Conservation (phyloP, 2,888 invertebrate genomes). For the Coleophora flavipennella region DNA sequence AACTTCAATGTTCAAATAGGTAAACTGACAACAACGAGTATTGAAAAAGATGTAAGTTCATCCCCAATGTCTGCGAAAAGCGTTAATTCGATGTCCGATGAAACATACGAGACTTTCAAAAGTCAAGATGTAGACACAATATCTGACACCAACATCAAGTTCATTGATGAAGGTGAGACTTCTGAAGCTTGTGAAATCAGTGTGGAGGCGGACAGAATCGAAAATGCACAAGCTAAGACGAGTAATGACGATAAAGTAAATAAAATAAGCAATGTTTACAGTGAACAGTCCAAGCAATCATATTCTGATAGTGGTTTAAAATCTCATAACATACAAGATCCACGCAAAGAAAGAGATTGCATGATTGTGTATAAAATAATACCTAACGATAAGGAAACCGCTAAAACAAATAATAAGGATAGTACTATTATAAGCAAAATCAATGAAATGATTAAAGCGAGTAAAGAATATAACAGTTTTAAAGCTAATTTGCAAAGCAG, state of each 20-base stretch:
- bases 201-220: background rate
- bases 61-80: slow-evolving; percentile 12
- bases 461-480: background rate
- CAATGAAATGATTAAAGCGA: background rate
- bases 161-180: slow-evolving; percentile 17
- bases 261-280: too few species aligned
- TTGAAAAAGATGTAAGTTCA: background rate
- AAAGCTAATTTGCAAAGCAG: too few species aligned
- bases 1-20: slow-evolving; percentile 10
- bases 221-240: background rate
- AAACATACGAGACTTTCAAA: slow-evolving; percentile 2
- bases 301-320: background rate
- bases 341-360: slow-evolving; percentile 18
- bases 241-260: background rate
- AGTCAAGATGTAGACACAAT: slow-evolving; percentile 18
- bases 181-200: background rate
- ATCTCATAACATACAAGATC: slow-evolving; percentile 6
- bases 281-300: background rate
- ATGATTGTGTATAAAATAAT: slow-evolving; percentile 30
- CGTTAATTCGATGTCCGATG: slow-evolving; percentile 1
- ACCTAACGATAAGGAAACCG: background rate
- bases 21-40: slow-evolving; percentile 7
- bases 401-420: background rate
- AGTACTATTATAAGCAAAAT: background rate
- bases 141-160: slow-evolving; percentile 22